Conservation (phyloP, 1,140 invertebrate species). For the Tetramorium parvispinum region DNA sequence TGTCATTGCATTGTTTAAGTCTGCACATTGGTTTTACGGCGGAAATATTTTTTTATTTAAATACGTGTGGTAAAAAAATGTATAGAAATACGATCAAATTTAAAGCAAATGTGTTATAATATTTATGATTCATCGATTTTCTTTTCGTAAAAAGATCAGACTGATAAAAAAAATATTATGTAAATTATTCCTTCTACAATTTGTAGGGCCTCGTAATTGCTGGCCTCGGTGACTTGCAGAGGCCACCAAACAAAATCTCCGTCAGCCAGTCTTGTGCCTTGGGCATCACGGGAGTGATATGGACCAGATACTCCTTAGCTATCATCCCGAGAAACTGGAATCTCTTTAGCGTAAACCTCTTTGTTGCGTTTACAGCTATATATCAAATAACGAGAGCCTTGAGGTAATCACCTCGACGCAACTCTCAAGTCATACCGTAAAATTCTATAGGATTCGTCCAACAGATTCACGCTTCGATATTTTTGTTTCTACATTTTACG, state of each 20-base stretch:
- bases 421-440: neutral
- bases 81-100: neutral
- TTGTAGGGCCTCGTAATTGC: constrained; percentile 94
- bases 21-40: neutral
- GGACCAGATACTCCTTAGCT: constrained; percentile 96
- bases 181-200: neutral
- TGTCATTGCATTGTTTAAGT: neutral
- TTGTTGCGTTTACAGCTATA: constrained; percentile 93
- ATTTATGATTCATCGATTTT: neutral
- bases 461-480: neutral
- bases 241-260: constrained; percentile 96
- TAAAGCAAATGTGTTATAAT: neutral
- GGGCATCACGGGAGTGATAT: constrained; percentile 91
- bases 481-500: neutral
- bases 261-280: constrained; percentile 93
- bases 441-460: neutral
- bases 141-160: neutral
- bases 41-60: constrained; percentile 8
- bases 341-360: constrained; percentile 97
- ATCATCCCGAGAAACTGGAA: constrained; percentile 98
- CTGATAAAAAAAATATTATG: neutral
- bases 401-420: constrained; percentile 81
- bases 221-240: constrained; percentile 95
- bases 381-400: constrained; percentile 92
- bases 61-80: neutral